phyloP scores from a whole-genome alignment of 2,797 vertebrate genomes.

The Siniperca scherzeri region DNA sequence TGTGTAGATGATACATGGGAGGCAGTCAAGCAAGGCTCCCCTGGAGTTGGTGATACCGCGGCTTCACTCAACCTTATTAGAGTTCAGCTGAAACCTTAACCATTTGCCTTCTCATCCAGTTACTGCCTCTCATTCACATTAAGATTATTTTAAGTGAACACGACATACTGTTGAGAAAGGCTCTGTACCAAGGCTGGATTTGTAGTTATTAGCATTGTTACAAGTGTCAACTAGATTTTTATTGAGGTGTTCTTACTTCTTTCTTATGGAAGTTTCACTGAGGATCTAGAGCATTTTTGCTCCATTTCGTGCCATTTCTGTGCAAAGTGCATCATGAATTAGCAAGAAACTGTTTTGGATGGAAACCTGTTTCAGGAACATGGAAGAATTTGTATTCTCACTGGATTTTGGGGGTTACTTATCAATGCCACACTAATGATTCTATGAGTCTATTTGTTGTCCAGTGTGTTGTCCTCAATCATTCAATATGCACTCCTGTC shows the following conservation, averaged over 20 bases:
- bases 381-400: neutral
- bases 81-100: constrained; percentile 18
- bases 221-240: neutral
- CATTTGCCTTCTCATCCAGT: no score
- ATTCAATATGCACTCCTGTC: neutral
- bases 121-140: no score
- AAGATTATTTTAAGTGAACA: no score
- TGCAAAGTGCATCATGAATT: neutral
- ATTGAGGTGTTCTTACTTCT: neutral
- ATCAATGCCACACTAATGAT: neutral
- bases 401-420: neutral
- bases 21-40: neutral
- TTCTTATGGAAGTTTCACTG: neutral
- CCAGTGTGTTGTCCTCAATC: neutral
- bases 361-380: neutral
- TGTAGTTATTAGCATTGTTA: no score
- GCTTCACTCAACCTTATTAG: constrained; percentile 1
- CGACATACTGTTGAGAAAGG: no score
- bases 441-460: no score
- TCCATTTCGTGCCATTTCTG: neutral
- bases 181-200: neutral
- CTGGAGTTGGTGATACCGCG: neutral
- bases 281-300: no score
- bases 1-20: neutral
- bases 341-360: neutral